Evolutionary conservation across 2,113 vertebrate genomes (phyloP).

Genomic region (Polypterus senegalus): DNA sequence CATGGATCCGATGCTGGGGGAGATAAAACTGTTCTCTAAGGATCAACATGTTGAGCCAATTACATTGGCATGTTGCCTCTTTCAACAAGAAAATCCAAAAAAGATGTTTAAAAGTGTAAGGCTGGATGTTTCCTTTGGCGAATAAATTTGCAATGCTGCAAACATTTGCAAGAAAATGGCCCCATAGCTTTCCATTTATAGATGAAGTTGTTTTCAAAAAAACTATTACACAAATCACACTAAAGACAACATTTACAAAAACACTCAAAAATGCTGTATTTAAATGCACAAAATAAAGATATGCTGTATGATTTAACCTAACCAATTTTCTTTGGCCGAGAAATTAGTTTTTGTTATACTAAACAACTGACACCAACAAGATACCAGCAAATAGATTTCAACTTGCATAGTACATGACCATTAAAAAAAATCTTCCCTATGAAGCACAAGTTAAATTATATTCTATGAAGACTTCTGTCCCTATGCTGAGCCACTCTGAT

Average conservation of each 20-base stretch:
- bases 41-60: no score
- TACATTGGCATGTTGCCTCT: no score
- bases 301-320: no score
- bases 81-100: background rate
- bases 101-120: background rate
- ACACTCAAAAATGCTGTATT: background rate
- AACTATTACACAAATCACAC: background rate
- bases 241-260: background rate
- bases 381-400: no score
- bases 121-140: background rate
- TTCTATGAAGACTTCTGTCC: no score
- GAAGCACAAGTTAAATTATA: no score
- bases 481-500: no score
- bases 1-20: background rate
- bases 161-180: background rate
- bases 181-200: background rate
- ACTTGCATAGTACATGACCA: no score
- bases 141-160: background rate
- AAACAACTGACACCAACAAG: no score
- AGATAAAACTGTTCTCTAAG: background rate
- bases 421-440: no score
- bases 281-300: background rate
- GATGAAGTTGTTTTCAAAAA: background rate
- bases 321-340: no score
- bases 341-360: no score